Base-by-base conservation (phyloP, 2,888 invertebrate genomes). In the Andrena fulva region DNA sequence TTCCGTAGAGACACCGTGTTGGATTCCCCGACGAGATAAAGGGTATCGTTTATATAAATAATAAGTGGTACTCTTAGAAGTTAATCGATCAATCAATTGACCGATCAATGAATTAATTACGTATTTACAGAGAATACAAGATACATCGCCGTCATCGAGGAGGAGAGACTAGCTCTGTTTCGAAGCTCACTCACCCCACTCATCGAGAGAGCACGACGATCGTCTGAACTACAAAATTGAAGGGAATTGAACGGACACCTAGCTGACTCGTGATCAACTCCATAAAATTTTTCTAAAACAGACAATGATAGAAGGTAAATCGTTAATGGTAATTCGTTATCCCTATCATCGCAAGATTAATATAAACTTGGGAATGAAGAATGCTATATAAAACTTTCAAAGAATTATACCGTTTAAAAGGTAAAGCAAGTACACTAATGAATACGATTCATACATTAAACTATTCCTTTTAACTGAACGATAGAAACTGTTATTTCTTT, bases 91-190 rank as follows among this genome's bases (percentile, higher is more conserved):
- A 80, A 77, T 12, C 77, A 74, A 84, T 70, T 67, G 56, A 78
- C 42, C 69, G 72, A 82, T 80, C 64, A 77, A 66, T 92, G 90
- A 90, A 89, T 91, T 86, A 91, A 90, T 91, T 91, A 92, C 91
- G 90, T 93, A 94, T 93, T 87, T 93, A 93, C 93, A 94, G 92
- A 93, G 92, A 93, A 93, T 93, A 93, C 91, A 93, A 71, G 77
- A 78, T 80, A 80, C 92, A 91, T 93, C 91, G 91, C 91, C 29
- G 91, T 91, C 89, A 85, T 90, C 89, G 77, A 72, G 64, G 72
- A 52, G 76, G 68, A 72, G 91, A 84, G 91, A 84, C 88, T 85
- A 84, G 82, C 64, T 81, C 64, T 81, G 73, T 80, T 56, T 81
- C 85, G 85, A 86, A 86, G 89, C 77, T 90, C 90, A 92, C 91